Evolutionary conservation across 1,140 invertebrate genomes (phyloP).

Genomic region (Microplitis demolitor): DNA sequence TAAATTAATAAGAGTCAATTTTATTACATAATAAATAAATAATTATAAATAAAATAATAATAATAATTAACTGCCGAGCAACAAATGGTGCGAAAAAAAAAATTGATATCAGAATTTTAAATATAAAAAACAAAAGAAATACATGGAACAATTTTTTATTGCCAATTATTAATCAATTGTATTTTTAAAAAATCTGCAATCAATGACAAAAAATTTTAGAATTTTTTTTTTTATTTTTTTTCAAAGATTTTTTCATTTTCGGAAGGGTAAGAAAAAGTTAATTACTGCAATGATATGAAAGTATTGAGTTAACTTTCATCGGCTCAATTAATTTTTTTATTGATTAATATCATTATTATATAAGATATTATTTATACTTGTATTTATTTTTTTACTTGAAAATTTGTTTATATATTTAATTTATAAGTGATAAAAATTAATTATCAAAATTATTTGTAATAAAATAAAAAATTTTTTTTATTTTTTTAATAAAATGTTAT

Average conservation of each 20-base stretch:
- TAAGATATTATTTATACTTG: no score
- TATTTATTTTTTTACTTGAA: no score
- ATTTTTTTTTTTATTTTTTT: neutral
- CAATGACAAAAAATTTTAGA: neutral
- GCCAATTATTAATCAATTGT: neutral
- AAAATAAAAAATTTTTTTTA: no score
- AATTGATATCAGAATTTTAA: neutral
- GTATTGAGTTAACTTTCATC: conserved; percentile 24
- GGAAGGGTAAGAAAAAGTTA: conserved; percentile 2
- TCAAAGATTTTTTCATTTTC: no score
- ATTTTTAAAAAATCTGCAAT: neutral
- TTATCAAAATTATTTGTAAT: no score
- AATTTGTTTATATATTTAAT: no score
- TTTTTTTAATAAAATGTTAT: no score
- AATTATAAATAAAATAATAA: no score
- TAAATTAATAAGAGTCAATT: conserved; percentile 22
- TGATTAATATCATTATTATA: neutral
- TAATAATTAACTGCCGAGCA: neutral
- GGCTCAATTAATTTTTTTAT: neutral
- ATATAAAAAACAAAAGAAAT: neutral
- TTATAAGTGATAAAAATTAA: no score
- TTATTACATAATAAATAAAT: no score
- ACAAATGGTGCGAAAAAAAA: neutral
- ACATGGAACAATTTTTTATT: neutral
- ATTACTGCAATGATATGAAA: neutral